phyloP scores from a whole-genome alignment of 2,113 vertebrate genomes.

The Rhadina sibilatrix region DNA sequence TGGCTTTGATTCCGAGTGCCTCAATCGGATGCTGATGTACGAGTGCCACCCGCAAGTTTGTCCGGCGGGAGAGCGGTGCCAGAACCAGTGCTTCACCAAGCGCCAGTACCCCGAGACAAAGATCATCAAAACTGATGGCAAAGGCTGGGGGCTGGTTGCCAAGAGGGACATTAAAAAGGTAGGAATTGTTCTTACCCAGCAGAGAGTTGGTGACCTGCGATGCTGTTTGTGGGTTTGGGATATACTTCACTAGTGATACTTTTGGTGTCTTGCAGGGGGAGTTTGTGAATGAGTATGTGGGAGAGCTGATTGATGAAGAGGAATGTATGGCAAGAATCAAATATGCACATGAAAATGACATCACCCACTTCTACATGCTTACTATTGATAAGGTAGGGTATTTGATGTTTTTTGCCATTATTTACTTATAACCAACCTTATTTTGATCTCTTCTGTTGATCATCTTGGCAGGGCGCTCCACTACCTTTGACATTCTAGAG shows the following conservation, averaged over 20 bases:
- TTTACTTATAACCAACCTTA: not conserved
- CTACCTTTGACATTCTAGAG: not conserved
- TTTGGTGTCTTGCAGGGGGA: slow-evolving; percentile 82
- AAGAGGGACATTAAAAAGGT: slow-evolving; percentile 96
- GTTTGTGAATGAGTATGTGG: slow-evolving; percentile 97
- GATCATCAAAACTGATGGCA: slow-evolving; percentile 91
- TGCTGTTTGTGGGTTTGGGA: not conserved
- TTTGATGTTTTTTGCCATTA: not conserved
- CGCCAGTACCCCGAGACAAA: slow-evolving; percentile 96
- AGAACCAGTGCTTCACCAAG: slow-evolving; percentile 96
- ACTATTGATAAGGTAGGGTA: slow-evolving; percentile 94
- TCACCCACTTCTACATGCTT: slow-evolving; percentile 98
- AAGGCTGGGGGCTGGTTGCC: slow-evolving; percentile 93
- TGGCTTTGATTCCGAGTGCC: slow-evolving; percentile 92
- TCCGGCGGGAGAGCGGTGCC: slow-evolving; percentile 86
- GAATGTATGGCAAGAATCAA: slow-evolving; percentile 93
- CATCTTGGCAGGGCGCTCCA: not conserved
- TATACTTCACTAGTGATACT: not conserved
- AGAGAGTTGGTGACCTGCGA: accelerated
- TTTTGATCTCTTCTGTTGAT: not conserved
- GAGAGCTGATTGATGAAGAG: slow-evolving; percentile 96
- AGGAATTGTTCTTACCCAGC: not conserved
- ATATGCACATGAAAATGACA: slow-evolving; percentile 93
- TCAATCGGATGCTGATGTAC: slow-evolving; percentile 97
- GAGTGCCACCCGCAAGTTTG: slow-evolving; percentile 98